Conservation (phyloP, 2,888 invertebrate genomes). For the Margaritifera margaritifera region DNA sequence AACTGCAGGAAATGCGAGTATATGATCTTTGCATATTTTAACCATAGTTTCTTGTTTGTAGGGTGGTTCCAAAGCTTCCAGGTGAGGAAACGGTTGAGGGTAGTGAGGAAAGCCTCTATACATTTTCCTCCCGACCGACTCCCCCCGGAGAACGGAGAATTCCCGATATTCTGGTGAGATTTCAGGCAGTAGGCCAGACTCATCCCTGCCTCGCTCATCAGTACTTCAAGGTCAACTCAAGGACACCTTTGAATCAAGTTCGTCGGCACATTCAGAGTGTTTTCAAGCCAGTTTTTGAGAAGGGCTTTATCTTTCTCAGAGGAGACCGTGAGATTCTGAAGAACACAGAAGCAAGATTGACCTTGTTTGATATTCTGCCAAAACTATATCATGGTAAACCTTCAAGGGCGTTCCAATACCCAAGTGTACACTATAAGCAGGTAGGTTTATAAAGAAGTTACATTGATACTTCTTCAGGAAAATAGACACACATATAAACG, state of each 20-base stretch:
- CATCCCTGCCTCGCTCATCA: conserved; percentile 27
- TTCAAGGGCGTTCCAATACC: conserved; percentile 26
- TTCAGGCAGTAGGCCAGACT: conserved; percentile 34
- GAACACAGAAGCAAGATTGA: conserved; percentile 26
- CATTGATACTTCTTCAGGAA: no score
- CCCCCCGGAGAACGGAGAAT: conserved; percentile 33
- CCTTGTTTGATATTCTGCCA: conserved; percentile 42
- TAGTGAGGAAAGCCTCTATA: conserved; percentile 19
- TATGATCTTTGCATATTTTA: no score
- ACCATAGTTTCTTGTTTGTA: conserved; percentile 5
- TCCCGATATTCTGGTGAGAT: conserved; percentile 34
- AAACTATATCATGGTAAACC: conserved; percentile 24
- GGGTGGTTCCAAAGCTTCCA: conserved; percentile 15
- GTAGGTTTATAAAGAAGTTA: conserved; percentile 14
- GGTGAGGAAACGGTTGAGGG: conserved; percentile 4
- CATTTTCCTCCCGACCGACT: conserved; percentile 34
- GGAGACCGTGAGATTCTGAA: conserved; percentile 34
- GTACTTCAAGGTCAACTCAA: conserved; percentile 32
- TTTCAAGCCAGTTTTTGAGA: conserved; percentile 29
- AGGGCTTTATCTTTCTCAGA: conserved; percentile 42
- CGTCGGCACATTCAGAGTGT: conserved; percentile 22
- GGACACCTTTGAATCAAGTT: conserved; percentile 28
- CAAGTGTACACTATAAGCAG: conserved; percentile 40
- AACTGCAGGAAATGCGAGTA: no score
- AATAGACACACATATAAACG: no score